phyloP scores from a whole-genome alignment of 2,888 invertebrate species.

The Synergus itoensis region DNA sequence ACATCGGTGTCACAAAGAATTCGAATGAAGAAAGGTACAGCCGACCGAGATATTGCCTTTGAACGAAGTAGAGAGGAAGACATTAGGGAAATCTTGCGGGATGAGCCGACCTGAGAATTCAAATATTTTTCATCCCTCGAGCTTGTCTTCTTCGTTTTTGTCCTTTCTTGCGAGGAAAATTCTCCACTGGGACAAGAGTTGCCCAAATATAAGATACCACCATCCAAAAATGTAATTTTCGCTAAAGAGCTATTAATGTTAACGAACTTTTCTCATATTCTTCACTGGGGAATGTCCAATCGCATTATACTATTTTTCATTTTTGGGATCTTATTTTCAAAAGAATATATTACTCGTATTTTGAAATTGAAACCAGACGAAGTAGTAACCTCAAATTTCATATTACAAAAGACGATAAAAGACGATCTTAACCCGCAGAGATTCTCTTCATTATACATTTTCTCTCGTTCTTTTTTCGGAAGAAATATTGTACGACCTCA shows the following conservation, averaged over 20 bases:
- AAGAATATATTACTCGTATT: neutral
- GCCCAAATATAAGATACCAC: neutral
- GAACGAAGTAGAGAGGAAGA: constrained; percentile 59
- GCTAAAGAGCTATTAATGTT: too few species aligned
- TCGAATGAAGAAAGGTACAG: constrained; percentile 47
- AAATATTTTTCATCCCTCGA: constrained; percentile 58
- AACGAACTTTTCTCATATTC: too few species aligned
- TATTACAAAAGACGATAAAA: too few species aligned
- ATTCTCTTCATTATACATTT: neutral
- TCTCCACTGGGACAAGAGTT: neutral
- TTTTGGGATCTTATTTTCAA: neutral
- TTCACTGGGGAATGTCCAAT: too few species aligned
- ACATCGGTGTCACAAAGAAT: constrained; percentile 42
- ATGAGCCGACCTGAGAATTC: constrained; percentile 60
- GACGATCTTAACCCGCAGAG: neutral
- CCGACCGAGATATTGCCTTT: constrained; percentile 58
- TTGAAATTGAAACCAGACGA: neutral
- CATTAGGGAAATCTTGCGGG: constrained; percentile 67
- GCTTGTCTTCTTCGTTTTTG: constrained; percentile 42
- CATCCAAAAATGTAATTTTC: neutral
- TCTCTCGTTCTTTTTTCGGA: neutral
- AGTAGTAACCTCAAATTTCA: too few species aligned
- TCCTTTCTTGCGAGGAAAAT: constrained; percentile 42
- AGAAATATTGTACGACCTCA: neutral
- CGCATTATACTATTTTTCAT: neutral